Evolutionary conservation across 2,797 vertebrate genomes (phyloP).

Genomic region (Typhlichthys subterraneus): DNA sequence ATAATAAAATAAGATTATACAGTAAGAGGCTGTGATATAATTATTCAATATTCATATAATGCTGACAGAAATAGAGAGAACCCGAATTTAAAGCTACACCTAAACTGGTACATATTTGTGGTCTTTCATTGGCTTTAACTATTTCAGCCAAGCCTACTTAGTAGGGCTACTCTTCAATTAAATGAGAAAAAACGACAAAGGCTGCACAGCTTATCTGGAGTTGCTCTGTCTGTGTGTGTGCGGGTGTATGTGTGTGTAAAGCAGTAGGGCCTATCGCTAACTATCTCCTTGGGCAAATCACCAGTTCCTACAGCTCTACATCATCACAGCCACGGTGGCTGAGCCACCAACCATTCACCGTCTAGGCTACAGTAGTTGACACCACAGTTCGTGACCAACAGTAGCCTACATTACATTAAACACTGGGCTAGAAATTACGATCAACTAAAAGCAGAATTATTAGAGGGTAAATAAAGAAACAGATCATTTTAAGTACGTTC

Average conservation of each 20-base stretch:
- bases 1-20: too few species aligned
- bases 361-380: constrained; percentile 29
- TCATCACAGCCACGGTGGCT: background rate
- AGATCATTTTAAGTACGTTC: constrained; percentile 1
- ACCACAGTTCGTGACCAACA: constrained; percentile 34
- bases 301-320: constrained; percentile 33
- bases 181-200: too few species aligned
- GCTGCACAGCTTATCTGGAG: too few species aligned
- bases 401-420: constrained; percentile 26
- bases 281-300: constrained; percentile 52
- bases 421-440: background rate
- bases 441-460: background rate
- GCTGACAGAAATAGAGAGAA: too few species aligned
- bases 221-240: constrained; percentile 5
- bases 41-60: too few species aligned
- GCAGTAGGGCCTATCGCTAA: constrained; percentile 46
- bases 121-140: too few species aligned
- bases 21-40: too few species aligned
- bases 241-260: constrained; percentile 17
- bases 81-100: too few species aligned
- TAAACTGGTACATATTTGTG: too few species aligned
- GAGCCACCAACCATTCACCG: constrained; percentile 29
- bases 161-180: too few species aligned
- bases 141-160: too few species aligned
- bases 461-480: background rate